Evolutionary conservation across 2,113 vertebrate genomes (phyloP).

Genomic region (Labrus mixtus): DNA sequence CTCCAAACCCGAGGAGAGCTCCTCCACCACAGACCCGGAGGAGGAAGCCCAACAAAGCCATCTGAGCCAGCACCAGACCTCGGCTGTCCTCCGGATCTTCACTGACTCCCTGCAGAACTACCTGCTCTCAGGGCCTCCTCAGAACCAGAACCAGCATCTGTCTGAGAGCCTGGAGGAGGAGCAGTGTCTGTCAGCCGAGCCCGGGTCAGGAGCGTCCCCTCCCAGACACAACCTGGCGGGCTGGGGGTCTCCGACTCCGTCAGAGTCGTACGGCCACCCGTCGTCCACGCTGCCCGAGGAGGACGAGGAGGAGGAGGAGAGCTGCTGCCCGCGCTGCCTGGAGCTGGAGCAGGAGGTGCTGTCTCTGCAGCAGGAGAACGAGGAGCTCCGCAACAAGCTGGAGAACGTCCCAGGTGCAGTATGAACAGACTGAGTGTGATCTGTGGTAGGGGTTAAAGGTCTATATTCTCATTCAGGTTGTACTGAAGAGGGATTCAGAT

Average conservation of each 20-base stretch:
- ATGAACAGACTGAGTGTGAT: neutral
- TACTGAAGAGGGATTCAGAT: too few relatives aligned
- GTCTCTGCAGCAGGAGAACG: conserved; percentile 97
- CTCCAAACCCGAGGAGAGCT: conserved; percentile 83
- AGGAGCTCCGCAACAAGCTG: conserved; percentile 94
- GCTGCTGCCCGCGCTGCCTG: conserved; percentile 94
- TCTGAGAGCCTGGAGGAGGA: conserved; percentile 84
- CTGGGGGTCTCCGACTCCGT: conserved; percentile 95
- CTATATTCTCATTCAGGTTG: neutral
- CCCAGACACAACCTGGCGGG: conserved; percentile 91
- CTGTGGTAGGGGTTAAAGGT: neutral
- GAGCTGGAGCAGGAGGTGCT: conserved; percentile 98
- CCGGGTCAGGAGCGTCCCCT: conserved; percentile 88
- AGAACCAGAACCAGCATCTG: conserved; percentile 56
- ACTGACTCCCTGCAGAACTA: conserved; percentile 98
- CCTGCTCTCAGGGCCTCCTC: conserved; percentile 90
- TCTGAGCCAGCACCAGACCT: conserved; percentile 93
- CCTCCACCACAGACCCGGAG: conserved; percentile 87
- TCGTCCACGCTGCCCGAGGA: conserved; percentile 96
- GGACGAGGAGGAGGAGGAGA: conserved; percentile 92
- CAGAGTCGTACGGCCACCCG: conserved; percentile 96
- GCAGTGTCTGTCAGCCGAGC: conserved; percentile 86
- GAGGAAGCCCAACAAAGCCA: conserved; percentile 90
- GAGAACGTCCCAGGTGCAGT: conserved; percentile 93
- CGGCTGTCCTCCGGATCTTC: conserved; percentile 94